A percentile compares a stretch with the other conserved stretches of the same genome.
phyloP scores from a whole-genome alignment of 1,140 invertebrate species.

The Caerostris extrusa region DNA sequence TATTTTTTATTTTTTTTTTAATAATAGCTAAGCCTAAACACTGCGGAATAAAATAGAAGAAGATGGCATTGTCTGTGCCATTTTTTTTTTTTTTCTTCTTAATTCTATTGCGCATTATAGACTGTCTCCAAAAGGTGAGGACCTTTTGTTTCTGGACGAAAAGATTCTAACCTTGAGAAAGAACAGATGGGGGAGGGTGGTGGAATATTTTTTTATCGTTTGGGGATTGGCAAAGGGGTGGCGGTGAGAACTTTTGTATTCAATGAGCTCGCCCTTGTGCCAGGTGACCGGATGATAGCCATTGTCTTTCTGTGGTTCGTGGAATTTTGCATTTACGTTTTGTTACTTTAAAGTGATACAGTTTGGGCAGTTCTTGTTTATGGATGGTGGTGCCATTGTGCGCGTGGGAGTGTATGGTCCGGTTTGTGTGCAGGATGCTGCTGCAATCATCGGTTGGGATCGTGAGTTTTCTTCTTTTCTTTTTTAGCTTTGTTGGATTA shows the following conservation, averaged over 20 bases:
- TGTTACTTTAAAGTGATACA: constrained; percentile 17
- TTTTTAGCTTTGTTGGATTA: background rate
- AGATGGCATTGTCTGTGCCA: constrained; percentile 16
- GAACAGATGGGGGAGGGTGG: background rate
- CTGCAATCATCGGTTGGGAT: background rate
- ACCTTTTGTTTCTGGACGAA: constrained; percentile 56
- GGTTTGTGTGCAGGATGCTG: background rate
- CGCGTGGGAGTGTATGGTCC: background rate
- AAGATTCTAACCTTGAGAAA: constrained; percentile 62
- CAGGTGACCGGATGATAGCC: constrained; percentile 43
- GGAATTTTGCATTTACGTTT: constrained; percentile 12
- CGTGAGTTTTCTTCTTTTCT: background rate
- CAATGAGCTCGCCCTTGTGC: constrained; percentile 22
- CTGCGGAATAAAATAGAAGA: background rate
- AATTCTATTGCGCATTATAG: background rate
- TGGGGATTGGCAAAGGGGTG: constrained; percentile 14
- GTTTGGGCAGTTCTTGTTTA: background rate
- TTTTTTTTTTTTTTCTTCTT: background rate
- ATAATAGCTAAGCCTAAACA: background rate
- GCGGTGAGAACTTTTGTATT: background rate
- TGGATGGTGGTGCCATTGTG: background rate
- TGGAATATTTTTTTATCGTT: constrained; percentile 9
- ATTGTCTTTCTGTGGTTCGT: constrained; percentile 14
- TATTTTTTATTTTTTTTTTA: constrained; percentile 20
- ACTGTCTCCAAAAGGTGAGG: constrained; percentile 65